Conservation (phyloP, 1,140 invertebrate genomes). For the Macrosteles quadrilineatus region DNA sequence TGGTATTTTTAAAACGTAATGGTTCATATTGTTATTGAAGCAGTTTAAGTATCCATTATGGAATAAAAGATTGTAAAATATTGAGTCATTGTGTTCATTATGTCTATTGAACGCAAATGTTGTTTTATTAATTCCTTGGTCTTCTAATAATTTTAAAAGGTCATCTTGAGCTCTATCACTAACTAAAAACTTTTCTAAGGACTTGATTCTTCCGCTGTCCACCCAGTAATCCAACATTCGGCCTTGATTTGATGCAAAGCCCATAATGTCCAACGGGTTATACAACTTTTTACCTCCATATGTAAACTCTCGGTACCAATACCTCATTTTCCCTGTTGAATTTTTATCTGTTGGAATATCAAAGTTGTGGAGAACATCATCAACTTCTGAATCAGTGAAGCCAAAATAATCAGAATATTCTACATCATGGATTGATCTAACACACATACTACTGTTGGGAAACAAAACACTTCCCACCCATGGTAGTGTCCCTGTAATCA, state of each 20-base stretch:
- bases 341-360: not conserved
- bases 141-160: not conserved
- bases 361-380: not conserved
- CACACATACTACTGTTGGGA: not conserved
- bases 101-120: not conserved
- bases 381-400: slow-evolving; percentile 7
- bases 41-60: not conserved
- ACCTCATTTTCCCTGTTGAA: not conserved
- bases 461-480: not conserved
- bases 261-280: slow-evolving; percentile 3
- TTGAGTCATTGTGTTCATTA: not conserved
- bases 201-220: slow-evolving; percentile 7
- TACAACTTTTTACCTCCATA: not conserved
- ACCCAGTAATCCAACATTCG: not conserved
- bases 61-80: not conserved
- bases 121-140: not conserved
- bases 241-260: not conserved
- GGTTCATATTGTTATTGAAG: not conserved
- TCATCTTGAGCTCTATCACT: not conserved
- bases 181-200: not conserved
- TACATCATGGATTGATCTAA: not conserved
- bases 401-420: slow-evolving; percentile 8
- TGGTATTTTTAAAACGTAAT: not conserved
- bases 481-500: not conserved
- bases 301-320: not conserved